These are phyloP conservation scores for Rhea americana DNA, from an alignment of 2,113 vertebrate species.

Conservation along the genomic window DNA sequence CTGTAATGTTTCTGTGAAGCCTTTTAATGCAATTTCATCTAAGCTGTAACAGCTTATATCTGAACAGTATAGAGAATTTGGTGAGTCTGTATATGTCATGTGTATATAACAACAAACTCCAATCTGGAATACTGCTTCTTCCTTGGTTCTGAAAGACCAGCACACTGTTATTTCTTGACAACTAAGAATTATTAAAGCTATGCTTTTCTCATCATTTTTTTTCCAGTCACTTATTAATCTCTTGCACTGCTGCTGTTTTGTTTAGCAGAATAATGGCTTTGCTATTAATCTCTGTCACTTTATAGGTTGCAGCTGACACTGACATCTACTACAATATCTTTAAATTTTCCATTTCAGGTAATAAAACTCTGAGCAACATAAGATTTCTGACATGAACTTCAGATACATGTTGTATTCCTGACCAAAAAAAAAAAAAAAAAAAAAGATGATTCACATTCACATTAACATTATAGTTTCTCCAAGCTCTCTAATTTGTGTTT, in stretches of 20 bases:
- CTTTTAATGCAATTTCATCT: neutral
- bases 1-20: neutral
- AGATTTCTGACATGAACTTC: neutral
- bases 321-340: conserved; percentile 5
- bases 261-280: neutral
- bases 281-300: neutral
- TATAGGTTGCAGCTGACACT: neutral
- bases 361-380: neutral
- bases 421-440: neutral
- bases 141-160: neutral
- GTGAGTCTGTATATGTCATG: neutral
- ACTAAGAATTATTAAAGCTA: neutral
- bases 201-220: neutral
- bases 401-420: conserved; percentile 32
- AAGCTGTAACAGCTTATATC: neutral
- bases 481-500: neutral
- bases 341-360: conserved; percentile 11
- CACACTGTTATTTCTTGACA: neutral
- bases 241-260: neutral
- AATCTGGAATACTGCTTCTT: neutral
- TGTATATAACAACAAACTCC: neutral
- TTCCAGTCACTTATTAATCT: neutral
- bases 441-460: conserved; percentile 14
- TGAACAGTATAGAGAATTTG: neutral
- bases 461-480: conserved; percentile 32